Conservation (phyloP, 2,888 invertebrate genomes). For the Tipula lateralis region DNA sequence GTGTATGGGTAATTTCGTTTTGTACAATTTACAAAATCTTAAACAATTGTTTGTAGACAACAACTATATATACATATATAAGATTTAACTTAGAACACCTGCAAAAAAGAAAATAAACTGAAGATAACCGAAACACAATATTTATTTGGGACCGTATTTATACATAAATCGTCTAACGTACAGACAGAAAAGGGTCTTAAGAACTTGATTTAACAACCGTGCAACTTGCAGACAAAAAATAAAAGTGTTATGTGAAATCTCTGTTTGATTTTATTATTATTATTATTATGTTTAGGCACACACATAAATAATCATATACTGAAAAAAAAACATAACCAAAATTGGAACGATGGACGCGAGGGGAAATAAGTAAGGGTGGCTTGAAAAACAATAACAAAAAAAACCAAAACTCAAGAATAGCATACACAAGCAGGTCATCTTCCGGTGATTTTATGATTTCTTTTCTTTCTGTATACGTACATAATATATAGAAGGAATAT, state of each 20-base stretch:
- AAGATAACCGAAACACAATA: slow-evolving; percentile 2
- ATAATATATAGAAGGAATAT: no score
- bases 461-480: neutral
- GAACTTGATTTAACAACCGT: slow-evolving; percentile 5
- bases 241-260: slow-evolving; percentile 11
- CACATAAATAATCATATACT: neutral
- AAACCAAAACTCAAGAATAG: neutral
- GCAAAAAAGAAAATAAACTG: neutral
- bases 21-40: neutral
- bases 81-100: neutral
- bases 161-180: neutral
- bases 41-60: neutral
- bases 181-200: neutral
- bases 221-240: neutral
- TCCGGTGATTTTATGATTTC: slow-evolving; percentile 11
- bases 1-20: neutral
- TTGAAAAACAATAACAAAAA: neutral
- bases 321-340: neutral
- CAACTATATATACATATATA: neutral
- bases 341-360: neutral
- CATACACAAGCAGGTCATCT: slow-evolving; percentile 5
- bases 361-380: neutral
- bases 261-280: neutral
- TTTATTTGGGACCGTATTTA: neutral
- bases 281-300: neutral